phyloP scores from a whole-genome alignment of 2,888 invertebrate genomes.

The Gastracanthus pulcherrimus region DNA sequence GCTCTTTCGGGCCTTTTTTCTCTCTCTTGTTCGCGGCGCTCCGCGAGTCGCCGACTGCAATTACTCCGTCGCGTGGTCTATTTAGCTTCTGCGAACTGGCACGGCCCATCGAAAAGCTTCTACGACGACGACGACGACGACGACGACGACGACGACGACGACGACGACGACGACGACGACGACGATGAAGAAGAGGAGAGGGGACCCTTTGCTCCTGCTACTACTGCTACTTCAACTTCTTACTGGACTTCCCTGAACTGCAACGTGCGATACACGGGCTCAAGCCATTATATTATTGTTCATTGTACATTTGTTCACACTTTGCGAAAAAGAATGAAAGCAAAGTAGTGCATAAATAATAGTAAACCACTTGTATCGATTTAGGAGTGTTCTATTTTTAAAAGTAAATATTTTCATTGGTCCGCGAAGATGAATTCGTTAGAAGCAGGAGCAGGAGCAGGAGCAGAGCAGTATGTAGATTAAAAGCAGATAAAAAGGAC shows the following conservation, averaged over 20 bases:
- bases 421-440: conserved; percentile 20
- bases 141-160: background rate
- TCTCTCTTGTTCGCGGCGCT: conserved; percentile 43
- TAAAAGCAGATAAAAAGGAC: conserved; percentile 61
- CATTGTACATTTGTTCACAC: conserved; percentile 22
- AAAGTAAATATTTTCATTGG: conserved; percentile 13
- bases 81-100: conserved; percentile 70
- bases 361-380: background rate
- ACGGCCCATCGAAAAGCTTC: conserved; percentile 70
- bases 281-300: conserved; percentile 42
- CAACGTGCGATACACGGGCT: background rate
- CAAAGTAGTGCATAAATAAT: no score
- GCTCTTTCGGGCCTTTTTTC: conserved; percentile 48
- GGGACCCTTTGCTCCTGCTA: conserved; percentile 13
- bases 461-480: conserved; percentile 16
- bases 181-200: background rate
- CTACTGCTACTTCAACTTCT: conserved; percentile 46
- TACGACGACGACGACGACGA: conserved; percentile 56
- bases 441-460: no score
- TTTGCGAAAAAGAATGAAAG: background rate
- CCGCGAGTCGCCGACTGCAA: conserved; percentile 68
- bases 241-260: conserved; percentile 63
- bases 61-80: conserved; percentile 72
- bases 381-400: background rate
- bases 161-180: no score